Conservation (phyloP, 37 sponge, comb jelly and placozoan genomes). For the Amphimedon queenslandica region DNA sequence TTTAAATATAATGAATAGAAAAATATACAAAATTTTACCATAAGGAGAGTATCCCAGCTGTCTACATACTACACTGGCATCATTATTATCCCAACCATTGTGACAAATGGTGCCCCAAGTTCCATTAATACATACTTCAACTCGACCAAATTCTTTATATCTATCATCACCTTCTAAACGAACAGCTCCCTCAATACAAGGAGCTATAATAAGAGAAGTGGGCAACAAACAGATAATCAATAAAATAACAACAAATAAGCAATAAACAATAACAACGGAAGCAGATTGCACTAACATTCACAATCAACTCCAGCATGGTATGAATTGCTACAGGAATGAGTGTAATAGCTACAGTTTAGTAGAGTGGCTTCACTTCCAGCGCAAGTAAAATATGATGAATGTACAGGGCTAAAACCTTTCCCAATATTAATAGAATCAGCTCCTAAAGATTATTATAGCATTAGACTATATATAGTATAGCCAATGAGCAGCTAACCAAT, state of each 20-base stretch:
- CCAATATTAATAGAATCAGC: not conserved
- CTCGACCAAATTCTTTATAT: conserved; percentile 14
- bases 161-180: conserved; percentile 5
- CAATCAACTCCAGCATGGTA: conserved; percentile 26
- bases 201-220: too few species aligned
- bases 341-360: not conserved
- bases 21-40: too few species aligned
- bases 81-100: conserved; percentile 34
- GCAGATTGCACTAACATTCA: conserved; percentile 12
- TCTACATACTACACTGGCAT: conserved; percentile 53
- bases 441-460: not conserved
- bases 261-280: too few species aligned
- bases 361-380: not conserved
- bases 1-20: too few species aligned
- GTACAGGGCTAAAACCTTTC: conserved; percentile 1
- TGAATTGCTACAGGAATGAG: not conserved
- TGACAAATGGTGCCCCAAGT: conserved; percentile 43
- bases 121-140: conserved; percentile 29
- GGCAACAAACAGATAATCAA: too few species aligned
- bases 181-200: conserved; percentile 6
- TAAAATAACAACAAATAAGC: too few species aligned
- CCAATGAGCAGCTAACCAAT: too few species aligned
- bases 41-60: conserved; percentile 45
- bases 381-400: not conserved
- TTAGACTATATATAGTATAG: too few species aligned